Percentiles rank a stretch among this genome's conserved stretches.
Evolutionary conservation across 2,888 invertebrate genomes (phyloP).

Genomic region (Allolobophora icterica): DNA sequence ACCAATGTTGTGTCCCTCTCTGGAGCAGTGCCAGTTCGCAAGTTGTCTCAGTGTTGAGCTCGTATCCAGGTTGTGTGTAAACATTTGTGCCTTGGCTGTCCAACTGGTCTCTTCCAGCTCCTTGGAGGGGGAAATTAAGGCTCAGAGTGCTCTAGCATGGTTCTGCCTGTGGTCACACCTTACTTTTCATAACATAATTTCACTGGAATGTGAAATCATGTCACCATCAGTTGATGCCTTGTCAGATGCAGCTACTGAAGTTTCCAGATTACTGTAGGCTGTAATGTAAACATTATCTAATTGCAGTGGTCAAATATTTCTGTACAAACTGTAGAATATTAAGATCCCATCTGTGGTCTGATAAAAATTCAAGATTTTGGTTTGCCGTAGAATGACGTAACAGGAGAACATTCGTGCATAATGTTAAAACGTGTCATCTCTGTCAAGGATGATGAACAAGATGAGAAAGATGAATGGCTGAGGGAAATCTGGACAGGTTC

Average conservation of each 20-base stretch:
- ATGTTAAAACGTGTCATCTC: constrained; percentile 75
- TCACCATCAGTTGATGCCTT: background rate
- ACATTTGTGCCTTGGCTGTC: no score
- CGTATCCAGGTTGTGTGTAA: no score
- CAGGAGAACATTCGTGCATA: constrained; percentile 96
- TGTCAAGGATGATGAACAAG: background rate
- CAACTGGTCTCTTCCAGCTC: no score
- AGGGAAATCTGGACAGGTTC: constrained; percentile 70
- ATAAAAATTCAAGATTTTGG: background rate
- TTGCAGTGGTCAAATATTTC: background rate
- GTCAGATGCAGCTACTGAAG: background rate
- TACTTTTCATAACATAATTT: no score
- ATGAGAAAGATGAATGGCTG: constrained; percentile 32
- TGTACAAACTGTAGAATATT: background rate
- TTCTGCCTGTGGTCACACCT: no score
- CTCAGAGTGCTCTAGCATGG: no score
- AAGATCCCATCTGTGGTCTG: background rate
- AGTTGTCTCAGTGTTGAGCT: no score
- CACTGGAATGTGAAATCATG: no score
- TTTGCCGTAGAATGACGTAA: constrained; percentile 82
- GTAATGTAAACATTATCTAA: background rate
- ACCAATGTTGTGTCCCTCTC: no score
- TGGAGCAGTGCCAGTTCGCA: no score
- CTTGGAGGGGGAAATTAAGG: no score
- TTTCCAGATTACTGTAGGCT: background rate